Percentiles rank a stretch among this genome's conserved stretches.
phyloP scores from a whole-genome alignment of 2,113 vertebrate species.

The Ammodytes dubius region DNA sequence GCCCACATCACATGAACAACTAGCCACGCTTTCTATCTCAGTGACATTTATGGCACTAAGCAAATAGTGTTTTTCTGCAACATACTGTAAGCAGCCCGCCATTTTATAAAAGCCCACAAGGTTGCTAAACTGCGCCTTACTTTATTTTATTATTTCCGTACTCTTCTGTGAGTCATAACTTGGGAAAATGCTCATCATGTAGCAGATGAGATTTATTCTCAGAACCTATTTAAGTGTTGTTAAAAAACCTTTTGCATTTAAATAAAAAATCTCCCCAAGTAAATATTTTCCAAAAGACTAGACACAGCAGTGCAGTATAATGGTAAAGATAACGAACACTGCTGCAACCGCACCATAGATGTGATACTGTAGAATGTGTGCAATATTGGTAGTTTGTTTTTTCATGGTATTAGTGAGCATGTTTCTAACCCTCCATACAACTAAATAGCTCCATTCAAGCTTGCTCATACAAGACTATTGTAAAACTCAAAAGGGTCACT shows the following conservation, averaged over 20 bases:
- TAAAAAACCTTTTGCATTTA: neutral
- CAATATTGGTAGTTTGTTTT: neutral
- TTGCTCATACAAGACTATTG: neutral
- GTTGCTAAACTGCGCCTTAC: too few relatives aligned
- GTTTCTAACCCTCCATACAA: neutral
- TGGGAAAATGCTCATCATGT: too few relatives aligned
- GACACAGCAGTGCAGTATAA: neutral
- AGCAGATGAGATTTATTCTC: too few relatives aligned
- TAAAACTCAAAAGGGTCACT: neutral
- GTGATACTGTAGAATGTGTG: neutral
- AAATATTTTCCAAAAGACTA: neutral
- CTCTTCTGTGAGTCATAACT: too few relatives aligned
- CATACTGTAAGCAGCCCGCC: neutral
- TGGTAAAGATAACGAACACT: neutral
- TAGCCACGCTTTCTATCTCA: neutral
- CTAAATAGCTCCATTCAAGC: neutral
- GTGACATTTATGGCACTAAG: neutral
- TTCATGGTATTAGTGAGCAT: neutral
- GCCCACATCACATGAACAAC: neutral
- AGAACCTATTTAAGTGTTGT: neutral
- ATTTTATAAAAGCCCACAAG: too few relatives aligned
- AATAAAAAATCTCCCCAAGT: neutral
- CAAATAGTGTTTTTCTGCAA: neutral
- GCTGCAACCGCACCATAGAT: neutral
- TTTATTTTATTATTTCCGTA: too few relatives aligned